Base-by-base conservation (phyloP, 2,888 invertebrate species). In the Zygogramma bicolorata region DNA sequence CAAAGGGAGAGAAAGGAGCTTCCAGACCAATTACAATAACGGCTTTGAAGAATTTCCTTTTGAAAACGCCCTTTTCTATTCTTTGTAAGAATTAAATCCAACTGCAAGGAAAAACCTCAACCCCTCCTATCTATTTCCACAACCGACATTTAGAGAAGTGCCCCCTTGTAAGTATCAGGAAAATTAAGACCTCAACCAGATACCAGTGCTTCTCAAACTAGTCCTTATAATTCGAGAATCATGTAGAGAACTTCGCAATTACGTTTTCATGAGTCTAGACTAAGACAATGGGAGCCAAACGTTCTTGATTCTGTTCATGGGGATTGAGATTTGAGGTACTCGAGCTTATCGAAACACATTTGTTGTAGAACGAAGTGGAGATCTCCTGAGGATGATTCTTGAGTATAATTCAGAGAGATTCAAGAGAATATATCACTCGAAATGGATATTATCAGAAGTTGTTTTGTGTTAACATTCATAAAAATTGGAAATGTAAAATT, bases 21-120 rank as follows among this genome's bases (percentile, higher is more conserved):
- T 67, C 53, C 22, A 63, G 49, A 70, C 66, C 67, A 70, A 70
- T 70, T 73, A 73, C 62, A 68, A 71, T 63, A 71, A 68, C 58
- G 22, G 71, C 71, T 68, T 58, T 62, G 68, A 71, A 62, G 67
- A 68, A 71, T 71, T 61, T 63, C 31, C 62, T 42, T 42, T 62
- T 27, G 15, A 6, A 42, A 42, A 20, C 40, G 42, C 40, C 42
- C 42, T 62, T 42, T 42, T 15, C 42, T 42, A 27, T 62, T 42
- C 62, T 38, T 61, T 61, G 61, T 61, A 25, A 34, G 61, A 34
- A 61, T 38, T 61, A 42, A 13, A 27, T 15, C 40, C 25, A n/a
- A 27, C 22, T 29, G 40, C n/a, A 61, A 25, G 22, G 7, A 40
- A 61, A 61, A 25, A 15, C 25, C 20, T 22, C 25, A 61, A 61